These are phyloP conservation scores for Lophius americanus DNA, from an alignment of 2,797 vertebrate species.

Conservation along the genomic window DNA sequence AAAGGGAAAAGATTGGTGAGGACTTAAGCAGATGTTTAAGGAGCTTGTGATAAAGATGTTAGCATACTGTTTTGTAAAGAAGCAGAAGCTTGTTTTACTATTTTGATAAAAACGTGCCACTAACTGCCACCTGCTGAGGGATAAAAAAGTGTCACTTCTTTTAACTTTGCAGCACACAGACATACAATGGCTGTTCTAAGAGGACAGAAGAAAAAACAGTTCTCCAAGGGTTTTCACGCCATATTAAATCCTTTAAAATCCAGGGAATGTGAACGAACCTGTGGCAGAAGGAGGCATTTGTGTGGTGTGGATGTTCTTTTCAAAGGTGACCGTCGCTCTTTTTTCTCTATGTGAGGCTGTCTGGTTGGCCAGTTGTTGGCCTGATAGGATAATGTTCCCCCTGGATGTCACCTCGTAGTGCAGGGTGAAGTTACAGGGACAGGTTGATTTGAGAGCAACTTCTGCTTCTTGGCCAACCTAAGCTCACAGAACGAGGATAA, in stretches of 20 bases:
- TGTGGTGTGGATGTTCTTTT: constrained; percentile 80
- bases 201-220: background rate
- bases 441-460: constrained; percentile 89
- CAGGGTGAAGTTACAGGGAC: constrained; percentile 92
- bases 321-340: constrained; percentile 82
- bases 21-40: background rate
- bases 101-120: no score
- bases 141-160: background rate
- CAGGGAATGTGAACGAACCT: constrained; percentile 43
- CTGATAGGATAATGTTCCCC: constrained; percentile 91
- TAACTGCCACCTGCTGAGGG: background rate
- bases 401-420: constrained; percentile 91
- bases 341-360: constrained; percentile 80
- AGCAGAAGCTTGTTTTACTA: background rate
- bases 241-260: constrained; percentile 10
- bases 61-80: background rate
- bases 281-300: constrained; percentile 64
- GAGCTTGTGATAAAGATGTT: background rate
- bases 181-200: background rate
- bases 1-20: no score
- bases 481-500: background rate
- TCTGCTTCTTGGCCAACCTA: constrained; percentile 90
- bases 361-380: constrained; percentile 80
- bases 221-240: background rate
- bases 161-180: no score